Conservation (phyloP, 2,113 vertebrate genomes). For the Dunckerocampus dactyliophorus region DNA sequence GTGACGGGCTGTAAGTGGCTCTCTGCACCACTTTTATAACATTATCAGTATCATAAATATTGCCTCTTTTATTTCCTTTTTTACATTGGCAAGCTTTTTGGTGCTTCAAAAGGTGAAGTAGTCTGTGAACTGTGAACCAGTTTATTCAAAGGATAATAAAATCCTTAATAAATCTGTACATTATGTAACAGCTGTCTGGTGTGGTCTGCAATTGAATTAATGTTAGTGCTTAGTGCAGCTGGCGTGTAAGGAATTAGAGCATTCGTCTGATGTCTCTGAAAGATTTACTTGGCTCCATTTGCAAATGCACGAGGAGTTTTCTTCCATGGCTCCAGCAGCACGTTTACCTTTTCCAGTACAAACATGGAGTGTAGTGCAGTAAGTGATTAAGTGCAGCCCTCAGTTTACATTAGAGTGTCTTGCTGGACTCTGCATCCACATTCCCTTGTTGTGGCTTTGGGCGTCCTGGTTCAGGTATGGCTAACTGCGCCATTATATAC, state of each 20-base stretch:
- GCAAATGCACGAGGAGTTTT: conserved; percentile 3
- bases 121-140: no score
- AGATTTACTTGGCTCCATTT: conserved; percentile 12
- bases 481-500: not conserved
- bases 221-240: no score
- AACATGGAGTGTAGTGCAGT: conserved; percentile 5
- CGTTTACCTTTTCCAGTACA: conserved; percentile 26
- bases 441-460: not conserved
- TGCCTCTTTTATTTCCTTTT: no score
- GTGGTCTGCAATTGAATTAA: no score
- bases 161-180: no score
- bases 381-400: conserved; percentile 20
- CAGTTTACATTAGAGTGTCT: conserved; percentile 20
- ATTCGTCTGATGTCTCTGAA: conserved; percentile 10
- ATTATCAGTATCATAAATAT: not conserved
- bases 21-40: not conserved
- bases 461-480: not conserved
- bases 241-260: not conserved
- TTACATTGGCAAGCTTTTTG: no score
- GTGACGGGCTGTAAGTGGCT: not conserved
- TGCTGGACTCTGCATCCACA: conserved; percentile 3
- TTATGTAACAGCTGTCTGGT: no score
- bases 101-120: no score
- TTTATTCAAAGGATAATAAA: no score
- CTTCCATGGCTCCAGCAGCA: not conserved